Evolutionary conservation across 2,888 invertebrate genomes (phyloP), one percentile per base, ranked within the genome.

Genomic region (Synergus itoensis): DNA sequence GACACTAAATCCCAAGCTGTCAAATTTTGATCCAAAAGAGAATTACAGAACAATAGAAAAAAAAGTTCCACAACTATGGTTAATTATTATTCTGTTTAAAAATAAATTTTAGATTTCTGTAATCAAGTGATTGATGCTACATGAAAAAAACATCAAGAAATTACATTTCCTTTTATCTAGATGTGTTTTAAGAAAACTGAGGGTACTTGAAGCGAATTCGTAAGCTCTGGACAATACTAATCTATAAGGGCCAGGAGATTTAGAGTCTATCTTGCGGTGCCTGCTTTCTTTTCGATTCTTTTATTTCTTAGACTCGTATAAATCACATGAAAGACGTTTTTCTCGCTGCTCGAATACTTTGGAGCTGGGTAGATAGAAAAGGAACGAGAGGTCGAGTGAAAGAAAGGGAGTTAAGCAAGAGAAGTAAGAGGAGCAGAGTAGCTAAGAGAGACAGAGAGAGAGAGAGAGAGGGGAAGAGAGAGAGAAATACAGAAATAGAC

Each of bases 301-400:
- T 88, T 88, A 88, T 87, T 88, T 87, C 82, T 80, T 82, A 69
- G 81, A 11, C 65, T 78, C 86, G 87, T 89, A 73, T 73, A 89
- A 89, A 89, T 89, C 89, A 89, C 87, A 84, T 81, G 87, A 87
- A 87, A 85, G 87, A 85, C 86, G 84, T 87, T 85, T 78, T 78
- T 83, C 83, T 78, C 79, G 79, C 82, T 82, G 83, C 78, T 81
- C 79, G 82, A 79, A 81, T 81, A 81, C 83, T 67, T 63, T 80
- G 79, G 83, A 84, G 82, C 28, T 12, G 83, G 80, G 81, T 83
- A 79, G 84, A 83, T 82, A 79, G 80, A 82, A 83, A 82, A 83
- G 78, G 81, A 84, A 81, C 79, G 79, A 78, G 69, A 82, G 79
- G 77, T 79, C 84, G 77, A 64, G 53, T 73, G 78, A 76, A 62